phyloP scores from a whole-genome alignment of 2,888 invertebrate genomes.

The Drosophila maculinotata region DNA sequence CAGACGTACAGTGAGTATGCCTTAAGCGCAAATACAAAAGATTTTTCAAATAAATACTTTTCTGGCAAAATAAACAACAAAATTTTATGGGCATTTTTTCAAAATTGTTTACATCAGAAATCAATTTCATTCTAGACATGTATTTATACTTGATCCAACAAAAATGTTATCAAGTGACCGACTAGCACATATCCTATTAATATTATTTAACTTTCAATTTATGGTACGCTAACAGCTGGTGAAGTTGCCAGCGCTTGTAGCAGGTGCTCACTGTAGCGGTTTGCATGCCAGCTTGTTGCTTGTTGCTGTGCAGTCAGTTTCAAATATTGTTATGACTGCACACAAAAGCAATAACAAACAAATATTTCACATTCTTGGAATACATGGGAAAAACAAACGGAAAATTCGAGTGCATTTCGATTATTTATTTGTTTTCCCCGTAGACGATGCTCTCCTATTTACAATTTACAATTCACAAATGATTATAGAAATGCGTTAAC shows the following conservation, averaged over 20 bases:
- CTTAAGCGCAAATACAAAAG: neutral
- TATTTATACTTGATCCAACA: no score
- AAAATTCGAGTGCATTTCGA: neutral
- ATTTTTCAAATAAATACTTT: no score
- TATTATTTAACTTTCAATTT: no score
- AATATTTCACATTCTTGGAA: constrained; percentile 32
- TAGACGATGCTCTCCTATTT: neutral
- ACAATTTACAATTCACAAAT: neutral
- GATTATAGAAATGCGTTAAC: neutral
- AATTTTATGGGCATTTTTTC: no score
- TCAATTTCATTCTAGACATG: no score
- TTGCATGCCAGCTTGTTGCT: constrained; percentile 1
- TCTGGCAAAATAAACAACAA: no score
- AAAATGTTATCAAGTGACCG: no score
- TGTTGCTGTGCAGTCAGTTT: no score
- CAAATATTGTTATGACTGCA: neutral
- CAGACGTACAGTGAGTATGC: constrained; percentile 9
- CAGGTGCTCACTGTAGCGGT: constrained; percentile 5
- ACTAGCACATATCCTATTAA: no score
- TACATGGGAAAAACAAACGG: neutral
- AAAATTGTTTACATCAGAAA: no score
- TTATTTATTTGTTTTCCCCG: neutral
- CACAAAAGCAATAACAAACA: constrained; percentile 9
- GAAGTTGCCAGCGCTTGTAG: neutral
- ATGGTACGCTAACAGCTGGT: no score